Evolutionary conservation across 2,888 invertebrate species (phyloP), one percentile per base, ranked within the genome.

Genomic region (Carpatolechia fugitivella): DNA sequence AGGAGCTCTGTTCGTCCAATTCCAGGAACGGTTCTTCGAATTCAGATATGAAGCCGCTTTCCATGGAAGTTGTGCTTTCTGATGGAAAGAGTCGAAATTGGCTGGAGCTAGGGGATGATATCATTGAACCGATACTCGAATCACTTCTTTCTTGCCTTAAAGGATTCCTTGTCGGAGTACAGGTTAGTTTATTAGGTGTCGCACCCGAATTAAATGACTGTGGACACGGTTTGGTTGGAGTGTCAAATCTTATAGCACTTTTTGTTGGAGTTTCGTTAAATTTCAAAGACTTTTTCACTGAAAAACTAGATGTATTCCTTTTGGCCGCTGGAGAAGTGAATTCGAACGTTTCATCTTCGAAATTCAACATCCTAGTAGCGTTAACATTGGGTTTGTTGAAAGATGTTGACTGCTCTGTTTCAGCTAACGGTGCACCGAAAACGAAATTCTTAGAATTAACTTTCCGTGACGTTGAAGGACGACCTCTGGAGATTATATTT

Each of bases 31-130:
- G 85, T 46, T 90, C 90, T 1, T 90, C 90, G 0, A 89, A 13
- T 56, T 90, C 91, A 0, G 90, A 90, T n/a, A 88, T 76, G 46
- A 90, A 90, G 0, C 90, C 89, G 7, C 87, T 87, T 55, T 90
- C 90, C 78, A 88, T 83, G 0, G 90, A 89, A 0, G 81, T 76
- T 0, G 84, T 85, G 0, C 88, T 87, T 16, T 86, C 84, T 0
- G 82, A 84, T 0, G 83, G 81, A 52, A 76, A 86, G 3, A 81
- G 54, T 20, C 82, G 69, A 0, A 78, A 31, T 50, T 76, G 76
- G 0, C 66, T 70, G 0, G 80, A 76, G 0, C 74, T 64, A 0
- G 83, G 80, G 0, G 72, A 73, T 1, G 75, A 76, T 0, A 40
- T 29, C 77, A 84, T 82, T 0, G 85, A 82, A 0, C 85, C 80